Percentiles rank a stretch among this genome's conserved stretches.
Conservation (phyloP, 2,113 vertebrate genomes). For the Rissa tridactyla region DNA sequence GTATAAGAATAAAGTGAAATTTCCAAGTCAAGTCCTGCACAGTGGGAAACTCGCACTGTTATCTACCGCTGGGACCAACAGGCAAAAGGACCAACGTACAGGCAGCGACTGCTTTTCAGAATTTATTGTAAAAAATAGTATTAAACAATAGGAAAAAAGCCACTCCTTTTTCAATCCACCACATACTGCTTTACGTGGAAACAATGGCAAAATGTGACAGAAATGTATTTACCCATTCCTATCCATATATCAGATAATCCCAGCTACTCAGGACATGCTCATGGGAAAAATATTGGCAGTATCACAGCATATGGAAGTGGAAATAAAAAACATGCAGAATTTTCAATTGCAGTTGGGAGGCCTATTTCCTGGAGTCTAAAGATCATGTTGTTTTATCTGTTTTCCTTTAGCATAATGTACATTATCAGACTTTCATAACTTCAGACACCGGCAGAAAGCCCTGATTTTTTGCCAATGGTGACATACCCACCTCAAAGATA, state of each 20-base stretch:
- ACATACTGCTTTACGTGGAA: slow-evolving; percentile 34
- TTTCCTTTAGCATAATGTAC: slow-evolving; percentile 63
- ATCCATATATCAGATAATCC: neutral
- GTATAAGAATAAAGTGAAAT: neutral
- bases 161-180: slow-evolving; percentile 12
- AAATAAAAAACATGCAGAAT: slow-evolving; percentile 51
- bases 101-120: neutral
- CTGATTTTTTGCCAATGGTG: slow-evolving; percentile 47
- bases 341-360: slow-evolving; percentile 55
- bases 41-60: rapidly evolving
- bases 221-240: slow-evolving; percentile 46
- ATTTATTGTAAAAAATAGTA: slow-evolving; percentile 63
- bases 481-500: slow-evolving; percentile 50
- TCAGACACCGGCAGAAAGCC: slow-evolving; percentile 43
- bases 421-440: slow-evolving; percentile 56
- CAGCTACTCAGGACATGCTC: slow-evolving; percentile 20
- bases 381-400: slow-evolving; percentile 64
- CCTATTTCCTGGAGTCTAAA: slow-evolving; percentile 54
- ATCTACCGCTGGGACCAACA: neutral
- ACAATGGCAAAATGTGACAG: slow-evolving; percentile 33
- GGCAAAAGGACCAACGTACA: neutral
- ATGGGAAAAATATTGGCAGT: slow-evolving; percentile 33
- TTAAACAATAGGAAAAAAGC: slow-evolving; percentile 62
- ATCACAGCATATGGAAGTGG: slow-evolving; percentile 38
- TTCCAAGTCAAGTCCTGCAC: neutral